Evolutionary conservation across 2,113 vertebrate genomes (phyloP).

Genomic region (Myxocyprinus asiaticus): DNA sequence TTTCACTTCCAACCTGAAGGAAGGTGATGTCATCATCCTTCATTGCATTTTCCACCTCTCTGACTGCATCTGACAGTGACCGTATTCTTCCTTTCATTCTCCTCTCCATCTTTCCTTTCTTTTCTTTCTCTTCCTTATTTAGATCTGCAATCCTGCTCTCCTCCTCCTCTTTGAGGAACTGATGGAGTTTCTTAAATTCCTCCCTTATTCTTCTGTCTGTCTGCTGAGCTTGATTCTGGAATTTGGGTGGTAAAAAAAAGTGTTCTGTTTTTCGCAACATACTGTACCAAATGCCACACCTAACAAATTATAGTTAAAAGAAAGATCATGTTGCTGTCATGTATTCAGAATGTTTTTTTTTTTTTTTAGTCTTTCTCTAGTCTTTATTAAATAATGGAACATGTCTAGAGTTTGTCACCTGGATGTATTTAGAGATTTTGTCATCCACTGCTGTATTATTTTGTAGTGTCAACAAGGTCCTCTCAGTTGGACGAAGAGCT

Average conservation of each 20-base stretch:
- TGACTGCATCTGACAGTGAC: conserved; percentile 1
- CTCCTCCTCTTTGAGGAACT: conserved; percentile 54
- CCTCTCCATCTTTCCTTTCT: background rate
- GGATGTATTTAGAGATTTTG: background rate
- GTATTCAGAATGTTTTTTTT: background rate
- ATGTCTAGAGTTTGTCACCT: background rate
- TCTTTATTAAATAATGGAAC: too few species aligned
- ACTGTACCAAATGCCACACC: too few species aligned
- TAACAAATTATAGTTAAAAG: too few species aligned
- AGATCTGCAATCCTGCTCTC: conserved; percentile 35
- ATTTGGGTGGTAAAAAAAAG: too few species aligned
- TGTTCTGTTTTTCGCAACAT: too few species aligned
- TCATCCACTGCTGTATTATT: background rate
- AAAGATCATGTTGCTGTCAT: too few species aligned
- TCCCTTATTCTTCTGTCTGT: conserved; percentile 55
- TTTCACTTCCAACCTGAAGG: conserved; percentile 7
- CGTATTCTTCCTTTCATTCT: background rate
- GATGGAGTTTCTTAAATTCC: conserved; percentile 57
- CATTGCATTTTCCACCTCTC: conserved; percentile 28
- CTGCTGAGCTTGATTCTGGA: conserved; percentile 46
- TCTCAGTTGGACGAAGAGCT: background rate
- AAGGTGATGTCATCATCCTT: conserved; percentile 28
- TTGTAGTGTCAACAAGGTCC: background rate
- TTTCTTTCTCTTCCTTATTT: conserved; percentile 39
- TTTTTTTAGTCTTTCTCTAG: too few species aligned